These are phyloP conservation scores for Echinarachnius parma DNA, from an alignment of 53 echinoderm and acorn worm species.

Conservation along the genomic window DNA sequence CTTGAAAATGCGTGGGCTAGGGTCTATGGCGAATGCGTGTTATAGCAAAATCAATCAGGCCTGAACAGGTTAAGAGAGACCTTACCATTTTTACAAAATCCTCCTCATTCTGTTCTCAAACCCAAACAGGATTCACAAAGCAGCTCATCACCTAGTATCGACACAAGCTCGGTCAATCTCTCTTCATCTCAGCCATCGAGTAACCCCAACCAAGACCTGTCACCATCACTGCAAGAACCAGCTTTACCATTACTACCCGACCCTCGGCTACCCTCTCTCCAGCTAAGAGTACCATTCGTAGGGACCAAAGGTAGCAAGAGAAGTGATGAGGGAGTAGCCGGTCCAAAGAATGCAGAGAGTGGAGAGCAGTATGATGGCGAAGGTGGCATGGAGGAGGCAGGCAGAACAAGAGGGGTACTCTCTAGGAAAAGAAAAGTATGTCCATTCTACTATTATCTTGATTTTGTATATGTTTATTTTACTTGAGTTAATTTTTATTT, in stretches of 20 bases:
- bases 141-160: background rate
- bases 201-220: background rate
- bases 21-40: too few species aligned
- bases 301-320: background rate
- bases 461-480: background rate
- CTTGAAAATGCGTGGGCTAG: too few species aligned
- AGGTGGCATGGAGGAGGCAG: slow-evolving; percentile 9
- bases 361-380: too few species aligned
- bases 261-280: background rate
- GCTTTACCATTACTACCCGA: background rate
- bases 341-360: background rate
- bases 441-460: background rate
- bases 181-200: background rate
- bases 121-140: slow-evolving; percentile 30
- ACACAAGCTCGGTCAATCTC: slow-evolving; percentile 24
- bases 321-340: background rate
- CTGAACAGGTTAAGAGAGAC: too few species aligned
- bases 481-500: background rate
- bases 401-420: slow-evolving; percentile 18
- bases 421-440: slow-evolving; percentile 33
- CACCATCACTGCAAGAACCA: background rate
- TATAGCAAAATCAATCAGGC: too few species aligned
- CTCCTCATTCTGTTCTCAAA: too few species aligned
- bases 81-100: too few species aligned
- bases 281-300: background rate